phyloP scores from a whole-genome alignment of 2,113 vertebrate species.

The Plotosus lineatus region DNA sequence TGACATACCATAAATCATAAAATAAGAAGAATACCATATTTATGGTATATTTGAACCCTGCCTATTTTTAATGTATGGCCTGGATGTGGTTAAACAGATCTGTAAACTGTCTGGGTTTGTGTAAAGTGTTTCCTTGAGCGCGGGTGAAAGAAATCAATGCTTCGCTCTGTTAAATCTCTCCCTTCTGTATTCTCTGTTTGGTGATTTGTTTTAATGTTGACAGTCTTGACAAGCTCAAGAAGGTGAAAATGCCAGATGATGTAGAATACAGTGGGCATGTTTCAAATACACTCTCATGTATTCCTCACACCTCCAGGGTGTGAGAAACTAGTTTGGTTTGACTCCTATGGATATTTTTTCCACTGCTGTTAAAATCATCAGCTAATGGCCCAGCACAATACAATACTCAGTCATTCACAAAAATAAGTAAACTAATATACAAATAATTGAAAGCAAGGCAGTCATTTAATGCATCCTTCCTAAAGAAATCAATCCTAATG shows the following conservation, averaged over 20 bases:
- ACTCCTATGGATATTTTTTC: constrained; percentile 26
- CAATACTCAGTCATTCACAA: constrained; percentile 30
- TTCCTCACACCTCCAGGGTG: constrained; percentile 31
- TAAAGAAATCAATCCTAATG: constrained; percentile 3
- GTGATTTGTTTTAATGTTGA: constrained; percentile 55
- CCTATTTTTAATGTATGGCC: constrained; percentile 34
- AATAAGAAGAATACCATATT: constrained; percentile 8
- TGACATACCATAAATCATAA: constrained; percentile 9
- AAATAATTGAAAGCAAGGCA: constrained; percentile 25
- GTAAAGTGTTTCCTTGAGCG: constrained; percentile 44
- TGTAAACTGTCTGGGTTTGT: constrained; percentile 45
- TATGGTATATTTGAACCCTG: constrained; percentile 18
- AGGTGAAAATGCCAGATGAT: constrained; percentile 49
- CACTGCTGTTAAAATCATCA: constrained; percentile 32
- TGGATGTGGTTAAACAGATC: constrained; percentile 43
- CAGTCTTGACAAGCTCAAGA: constrained; percentile 50
- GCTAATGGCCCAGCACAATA: constrained; percentile 12
- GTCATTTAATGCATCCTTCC: constrained; percentile 15
- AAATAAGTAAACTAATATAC: constrained; percentile 33
- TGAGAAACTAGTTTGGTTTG: constrained; percentile 25
- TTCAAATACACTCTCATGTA: constrained; percentile 33
- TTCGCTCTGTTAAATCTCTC: constrained; percentile 49
- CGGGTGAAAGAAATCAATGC: constrained; percentile 49
- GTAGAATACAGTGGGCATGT: constrained; percentile 40
- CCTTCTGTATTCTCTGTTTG: constrained; percentile 38